These are phyloP conservation scores for Leucopsar rothschildi DNA, from an alignment of 2,113 vertebrate genomes.

Conservation along the genomic window DNA sequence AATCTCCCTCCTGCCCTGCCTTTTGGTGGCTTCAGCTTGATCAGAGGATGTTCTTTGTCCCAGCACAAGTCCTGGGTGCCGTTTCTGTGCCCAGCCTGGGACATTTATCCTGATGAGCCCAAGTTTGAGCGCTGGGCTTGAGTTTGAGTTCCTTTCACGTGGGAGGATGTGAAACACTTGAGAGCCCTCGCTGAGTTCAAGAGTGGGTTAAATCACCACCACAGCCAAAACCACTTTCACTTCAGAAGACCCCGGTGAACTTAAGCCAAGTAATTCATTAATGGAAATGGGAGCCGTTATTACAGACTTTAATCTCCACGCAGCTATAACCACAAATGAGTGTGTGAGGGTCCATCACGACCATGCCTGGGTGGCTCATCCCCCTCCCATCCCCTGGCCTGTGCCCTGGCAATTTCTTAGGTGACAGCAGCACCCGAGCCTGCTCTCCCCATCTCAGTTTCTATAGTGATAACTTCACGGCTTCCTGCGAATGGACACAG, in stretches of 20 bases:
- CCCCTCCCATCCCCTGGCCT: not conserved
- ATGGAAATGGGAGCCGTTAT: slow-evolving; percentile 39
- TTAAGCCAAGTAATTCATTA: slow-evolving; percentile 14
- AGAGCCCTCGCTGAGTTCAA: not conserved
- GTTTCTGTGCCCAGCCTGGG: not conserved
- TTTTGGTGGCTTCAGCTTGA: not conserved
- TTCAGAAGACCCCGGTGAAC: slow-evolving; percentile 9
- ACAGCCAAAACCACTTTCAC: not conserved
- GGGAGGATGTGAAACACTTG: not conserved
- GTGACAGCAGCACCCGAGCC: not conserved
- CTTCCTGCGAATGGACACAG: slow-evolving; percentile 33
- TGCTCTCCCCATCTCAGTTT: not conserved
- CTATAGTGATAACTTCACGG: slow-evolving; percentile 27
- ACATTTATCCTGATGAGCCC: not conserved
- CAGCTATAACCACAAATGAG: slow-evolving; percentile 5
- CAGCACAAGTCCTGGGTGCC: not conserved
- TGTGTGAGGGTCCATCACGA: not conserved
- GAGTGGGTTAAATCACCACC: not conserved
- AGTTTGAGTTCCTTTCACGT: not conserved
- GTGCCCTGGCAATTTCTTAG: not conserved
- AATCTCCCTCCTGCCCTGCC: not conserved
- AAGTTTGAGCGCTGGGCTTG: not conserved
- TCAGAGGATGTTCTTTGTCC: not conserved
- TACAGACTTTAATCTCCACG: slow-evolving; percentile 2
- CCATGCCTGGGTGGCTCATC: not conserved